A percentile compares a stretch with the other conserved stretches of the same genome.
Conservation (phyloP, 2,797 vertebrate species). For the Halcyon smyrnensis region DNA sequence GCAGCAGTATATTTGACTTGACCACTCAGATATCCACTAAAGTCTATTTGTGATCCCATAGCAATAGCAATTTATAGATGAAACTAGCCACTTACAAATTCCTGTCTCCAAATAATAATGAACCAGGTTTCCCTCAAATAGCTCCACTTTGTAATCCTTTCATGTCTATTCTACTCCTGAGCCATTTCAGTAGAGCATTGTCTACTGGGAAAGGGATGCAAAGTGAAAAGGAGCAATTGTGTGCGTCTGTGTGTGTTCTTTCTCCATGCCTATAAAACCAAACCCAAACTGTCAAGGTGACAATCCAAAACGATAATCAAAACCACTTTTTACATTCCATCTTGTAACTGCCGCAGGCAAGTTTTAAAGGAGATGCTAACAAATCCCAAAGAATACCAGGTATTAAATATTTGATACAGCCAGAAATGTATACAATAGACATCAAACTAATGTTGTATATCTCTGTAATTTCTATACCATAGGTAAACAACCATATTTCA, state of each 20-base stretch:
- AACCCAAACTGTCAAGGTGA: constrained; percentile 84
- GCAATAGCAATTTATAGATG: constrained; percentile 17
- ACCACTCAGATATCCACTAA: not conserved
- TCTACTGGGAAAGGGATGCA: constrained; percentile 73
- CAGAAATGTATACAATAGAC: constrained; percentile 78
- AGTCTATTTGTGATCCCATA: not conserved
- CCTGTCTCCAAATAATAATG: constrained; percentile 36
- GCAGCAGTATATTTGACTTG: not conserved
- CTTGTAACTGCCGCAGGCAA: constrained; percentile 84
- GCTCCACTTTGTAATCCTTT: constrained; percentile 74
- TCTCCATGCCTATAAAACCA: constrained; percentile 75
- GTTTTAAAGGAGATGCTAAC: constrained; percentile 85
- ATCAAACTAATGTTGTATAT: constrained; percentile 66
- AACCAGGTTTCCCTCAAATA: constrained; percentile 53
- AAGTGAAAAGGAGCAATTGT: constrained; percentile 68
- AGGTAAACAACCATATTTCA: constrained; percentile 54
- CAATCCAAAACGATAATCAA: constrained; percentile 87
- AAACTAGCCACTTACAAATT: constrained; percentile 42
- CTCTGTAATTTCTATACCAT: constrained; percentile 71
- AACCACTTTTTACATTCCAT: constrained; percentile 82
- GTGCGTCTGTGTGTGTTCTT: constrained; percentile 71
- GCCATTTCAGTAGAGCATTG: constrained; percentile 68
- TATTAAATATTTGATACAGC: constrained; percentile 84
- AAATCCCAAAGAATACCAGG: constrained; percentile 82
- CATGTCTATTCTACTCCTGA: constrained; percentile 75